Conservation (phyloP, 2,797 vertebrate genomes). For the Hybognathus amarus region DNA sequence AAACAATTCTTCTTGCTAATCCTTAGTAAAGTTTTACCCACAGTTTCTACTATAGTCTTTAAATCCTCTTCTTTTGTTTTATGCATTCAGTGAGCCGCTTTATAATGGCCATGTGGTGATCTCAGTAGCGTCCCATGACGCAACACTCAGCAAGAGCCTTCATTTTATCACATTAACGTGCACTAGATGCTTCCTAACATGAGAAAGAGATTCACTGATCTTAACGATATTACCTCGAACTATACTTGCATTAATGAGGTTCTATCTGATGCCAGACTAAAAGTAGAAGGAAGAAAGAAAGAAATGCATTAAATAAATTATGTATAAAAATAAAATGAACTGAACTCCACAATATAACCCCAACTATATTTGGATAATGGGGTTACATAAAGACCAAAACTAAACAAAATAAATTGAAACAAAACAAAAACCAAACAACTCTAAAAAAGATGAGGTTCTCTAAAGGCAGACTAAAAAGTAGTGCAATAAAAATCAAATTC, state of each 20-base stretch:
- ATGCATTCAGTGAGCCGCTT: slow-evolving; percentile 14
- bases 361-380: neutral
- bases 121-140: slow-evolving; percentile 72
- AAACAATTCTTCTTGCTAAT: neutral
- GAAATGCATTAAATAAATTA: neutral
- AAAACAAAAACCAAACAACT: neutral
- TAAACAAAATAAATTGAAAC: neutral
- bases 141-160: slow-evolving; percentile 73
- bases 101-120: neutral
- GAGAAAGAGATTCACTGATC: slow-evolving; percentile 65
- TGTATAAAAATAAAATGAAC: neutral
- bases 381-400: neutral
- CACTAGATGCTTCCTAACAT: slow-evolving; percentile 75
- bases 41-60: neutral
- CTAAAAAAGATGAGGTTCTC: slow-evolving; percentile 44
- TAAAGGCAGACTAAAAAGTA: slow-evolving; percentile 41
- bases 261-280: slow-evolving; percentile 57
- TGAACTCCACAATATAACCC: neutral
- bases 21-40: neutral
- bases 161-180: slow-evolving; percentile 72
- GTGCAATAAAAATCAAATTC: neutral
- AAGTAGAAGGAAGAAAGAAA: neutral
- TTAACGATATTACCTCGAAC: slow-evolving; percentile 55
- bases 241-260: slow-evolving; percentile 66
- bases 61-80: slow-evolving; percentile 15